Percentiles rank a stretch among this genome's conserved stretches.
These are phyloP conservation scores for Emydura subglobosa DNA, from an alignment of 2,113 vertebrate genomes.

Conservation along the genomic window DNA sequence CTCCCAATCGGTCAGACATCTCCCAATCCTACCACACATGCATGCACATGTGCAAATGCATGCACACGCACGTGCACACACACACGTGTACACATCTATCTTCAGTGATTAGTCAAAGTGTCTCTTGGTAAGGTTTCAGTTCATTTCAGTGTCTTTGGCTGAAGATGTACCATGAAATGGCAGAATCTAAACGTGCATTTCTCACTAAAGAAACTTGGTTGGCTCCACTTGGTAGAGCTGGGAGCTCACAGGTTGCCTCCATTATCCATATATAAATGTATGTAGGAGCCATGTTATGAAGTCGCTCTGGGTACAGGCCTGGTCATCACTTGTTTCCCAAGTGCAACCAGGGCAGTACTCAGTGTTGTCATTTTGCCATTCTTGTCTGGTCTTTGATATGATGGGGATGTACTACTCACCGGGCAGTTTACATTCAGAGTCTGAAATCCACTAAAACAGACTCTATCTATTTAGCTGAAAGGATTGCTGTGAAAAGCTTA, in stretches of 20 bases:
- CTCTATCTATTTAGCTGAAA: background rate
- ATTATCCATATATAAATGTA: background rate
- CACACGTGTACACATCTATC: background rate
- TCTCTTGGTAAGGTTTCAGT: background rate
- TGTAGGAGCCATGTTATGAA: background rate
- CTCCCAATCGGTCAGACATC: too few species aligned
- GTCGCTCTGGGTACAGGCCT: rapidly evolving
- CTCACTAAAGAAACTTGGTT: background rate
- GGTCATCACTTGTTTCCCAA: background rate
- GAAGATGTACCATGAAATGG: background rate
- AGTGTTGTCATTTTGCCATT: background rate
- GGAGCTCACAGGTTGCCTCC: background rate
- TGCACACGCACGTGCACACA: background rate
- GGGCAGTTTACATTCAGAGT: rapidly evolving
- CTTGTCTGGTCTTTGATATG: rapidly evolving
- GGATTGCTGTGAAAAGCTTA: background rate
- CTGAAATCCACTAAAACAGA: background rate
- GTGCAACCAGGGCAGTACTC: background rate
- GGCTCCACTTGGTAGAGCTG: background rate
- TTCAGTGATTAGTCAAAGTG: background rate
- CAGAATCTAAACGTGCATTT: background rate
- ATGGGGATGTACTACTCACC: background rate
- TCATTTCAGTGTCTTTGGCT: background rate
- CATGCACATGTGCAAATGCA: too few species aligned
- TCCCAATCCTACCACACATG: too few species aligned